Evolutionary conservation across 2,888 invertebrate genomes (phyloP), one percentile per base, ranked within the genome.

Genomic region (Oscheius sp.): DNA sequence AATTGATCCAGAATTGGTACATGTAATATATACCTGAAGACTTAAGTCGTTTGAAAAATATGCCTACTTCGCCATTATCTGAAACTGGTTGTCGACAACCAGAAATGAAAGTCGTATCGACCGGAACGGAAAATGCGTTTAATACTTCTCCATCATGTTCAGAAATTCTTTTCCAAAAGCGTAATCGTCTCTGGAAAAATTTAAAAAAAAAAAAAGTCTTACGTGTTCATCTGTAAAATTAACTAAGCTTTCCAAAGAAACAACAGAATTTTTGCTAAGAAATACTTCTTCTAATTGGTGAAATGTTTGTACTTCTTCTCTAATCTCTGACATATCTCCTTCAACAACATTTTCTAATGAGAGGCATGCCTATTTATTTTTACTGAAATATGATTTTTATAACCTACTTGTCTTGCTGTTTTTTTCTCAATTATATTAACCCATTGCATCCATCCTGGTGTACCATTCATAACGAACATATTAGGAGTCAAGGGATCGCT

Each of bases 371-470:
- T 73, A 27, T 8, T 63, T 55, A 12, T 37, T n/a, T 3, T 39
- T 20, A 34, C 2, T 63, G 23, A 33, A 37, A 27, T 12, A 29
- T 5, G 5, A 34, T 20, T 8, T 6, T 17, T 10, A 20, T 48
- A n/a, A 17, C 23, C 10, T 29, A 48, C 65, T 29, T 65, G 55
- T 46, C 45, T 45, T 23, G 5, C 25, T 8, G 52, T 70, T 5
- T 27, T 33, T 12, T 25, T 42, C 2, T 34, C 15, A 2, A 61
- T 39, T 10, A 79, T 76, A 53, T 78, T 73, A 17, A 83, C 58
- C 84, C 84, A 84, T 53, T 84, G 84, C 23, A 84, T 53, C 42
- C 64, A 67, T 1, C 84, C 84, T 23, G 79, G 70, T 23, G 79
- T 78, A 10, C 73, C 77, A 55, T 80, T 80, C 58, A 79, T 68